Evolutionary conservation across 2,888 invertebrate species (phyloP).

Genomic region (Thera britannica): DNA sequence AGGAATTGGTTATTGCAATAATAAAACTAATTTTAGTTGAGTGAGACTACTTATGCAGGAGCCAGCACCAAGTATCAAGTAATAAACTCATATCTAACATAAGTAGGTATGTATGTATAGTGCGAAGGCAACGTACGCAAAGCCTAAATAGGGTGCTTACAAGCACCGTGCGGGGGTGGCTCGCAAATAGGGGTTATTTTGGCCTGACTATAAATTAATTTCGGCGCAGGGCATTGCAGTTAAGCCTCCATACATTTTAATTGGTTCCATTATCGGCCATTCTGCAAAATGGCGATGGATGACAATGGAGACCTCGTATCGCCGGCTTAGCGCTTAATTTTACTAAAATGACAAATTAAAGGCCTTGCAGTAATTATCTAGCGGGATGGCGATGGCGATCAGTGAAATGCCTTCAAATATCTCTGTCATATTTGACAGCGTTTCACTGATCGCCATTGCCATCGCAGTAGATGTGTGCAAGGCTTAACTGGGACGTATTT

Average conservation of each 20-base stretch:
- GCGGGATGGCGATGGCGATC: too few species aligned
- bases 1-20: slow-evolving; percentile 39
- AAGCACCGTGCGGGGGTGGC: slow-evolving; percentile 43
- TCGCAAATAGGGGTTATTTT: slow-evolving; percentile 74
- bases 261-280: slow-evolving; percentile 82
- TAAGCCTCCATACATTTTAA: slow-evolving; percentile 84
- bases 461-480: too few species aligned
- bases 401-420: too few species aligned
- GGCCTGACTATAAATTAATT: slow-evolving; percentile 81
- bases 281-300: slow-evolving; percentile 74
- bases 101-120: slow-evolving; percentile 1
- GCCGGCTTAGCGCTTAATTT: slow-evolving; percentile 64
- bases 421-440: too few species aligned
- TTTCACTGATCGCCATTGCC: too few species aligned
- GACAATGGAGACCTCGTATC: slow-evolving; percentile 67
- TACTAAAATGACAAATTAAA: slow-evolving; percentile 47
- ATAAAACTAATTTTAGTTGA: not conserved
- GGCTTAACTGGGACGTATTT: slow-evolving; percentile 24
- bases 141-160: slow-evolving; percentile 65
- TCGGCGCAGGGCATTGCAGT: slow-evolving; percentile 80
- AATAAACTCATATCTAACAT: slow-evolving; percentile 14
- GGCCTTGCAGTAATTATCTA: too few species aligned
- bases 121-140: slow-evolving; percentile 35
- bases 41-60: not conserved
- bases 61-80: slow-evolving; percentile 1